Evolutionary conservation across 2,113 vertebrate species (phyloP).

Genomic region (Protobothrops mucrosquamatus): DNA sequence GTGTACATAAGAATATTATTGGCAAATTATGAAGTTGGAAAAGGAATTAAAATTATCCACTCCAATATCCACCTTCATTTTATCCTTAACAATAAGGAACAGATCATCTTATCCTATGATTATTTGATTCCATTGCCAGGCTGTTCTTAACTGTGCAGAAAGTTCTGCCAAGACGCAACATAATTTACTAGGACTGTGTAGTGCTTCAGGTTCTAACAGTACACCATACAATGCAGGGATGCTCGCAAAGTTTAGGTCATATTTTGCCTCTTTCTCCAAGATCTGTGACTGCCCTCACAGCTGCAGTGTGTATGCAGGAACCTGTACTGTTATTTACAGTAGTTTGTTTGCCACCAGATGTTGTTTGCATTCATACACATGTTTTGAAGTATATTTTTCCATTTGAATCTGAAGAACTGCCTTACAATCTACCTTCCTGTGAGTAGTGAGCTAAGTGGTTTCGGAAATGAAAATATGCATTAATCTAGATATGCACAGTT

Average conservation of each 20-base stretch:
- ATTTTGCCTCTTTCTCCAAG: neutral
- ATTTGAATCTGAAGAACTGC: neutral
- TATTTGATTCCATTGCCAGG: neutral
- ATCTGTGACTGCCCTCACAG: neutral
- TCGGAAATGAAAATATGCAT: neutral
- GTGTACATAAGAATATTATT: neutral
- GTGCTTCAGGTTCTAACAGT: neutral
- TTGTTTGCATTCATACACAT: neutral
- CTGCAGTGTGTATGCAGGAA: neutral
- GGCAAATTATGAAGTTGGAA: neutral
- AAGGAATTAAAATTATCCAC: neutral
- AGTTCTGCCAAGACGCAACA: neutral
- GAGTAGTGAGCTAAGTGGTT: neutral
- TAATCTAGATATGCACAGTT: neutral
- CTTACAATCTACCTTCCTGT: neutral
- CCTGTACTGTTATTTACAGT: neutral
- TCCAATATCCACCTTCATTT: neutral
- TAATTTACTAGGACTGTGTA: neutral
- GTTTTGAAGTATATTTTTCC: neutral
- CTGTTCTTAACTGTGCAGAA: neutral
- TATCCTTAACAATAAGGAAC: neutral
- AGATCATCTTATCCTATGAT: no score
- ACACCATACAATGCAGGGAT: neutral
- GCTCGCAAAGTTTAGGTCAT: neutral
- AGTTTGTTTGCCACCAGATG: neutral